These are phyloP conservation scores for Thaumatotibia leucotreta DNA, from an alignment of 1,140 invertebrate genomes.

Conservation along the genomic window DNA sequence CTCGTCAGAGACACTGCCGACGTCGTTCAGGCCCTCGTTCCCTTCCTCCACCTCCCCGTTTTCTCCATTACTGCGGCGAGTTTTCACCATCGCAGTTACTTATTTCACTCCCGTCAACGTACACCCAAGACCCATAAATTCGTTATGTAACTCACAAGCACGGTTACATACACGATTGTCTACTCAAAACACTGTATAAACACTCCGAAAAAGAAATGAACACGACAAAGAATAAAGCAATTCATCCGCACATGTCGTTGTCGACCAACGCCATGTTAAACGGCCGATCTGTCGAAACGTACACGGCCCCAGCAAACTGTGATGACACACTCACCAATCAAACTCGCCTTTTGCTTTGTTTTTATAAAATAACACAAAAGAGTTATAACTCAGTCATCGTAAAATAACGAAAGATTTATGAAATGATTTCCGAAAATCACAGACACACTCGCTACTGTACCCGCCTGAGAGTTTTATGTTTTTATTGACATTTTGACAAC, in stretches of 20 bases:
- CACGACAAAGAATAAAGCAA: conserved; percentile 58
- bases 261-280: conserved; percentile 68
- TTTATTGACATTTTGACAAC: conserved; percentile 61
- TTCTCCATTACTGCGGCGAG: conserved; percentile 73
- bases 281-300: conserved; percentile 34
- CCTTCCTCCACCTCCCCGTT: conserved; percentile 73
- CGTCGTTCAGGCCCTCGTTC: conserved; percentile 68
- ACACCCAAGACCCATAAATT: conserved; percentile 45
- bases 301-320: conserved; percentile 37
- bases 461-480: conserved; percentile 36
- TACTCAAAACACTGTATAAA: conserved; percentile 28
- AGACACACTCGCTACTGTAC: conserved; percentile 38
- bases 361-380: not conserved
- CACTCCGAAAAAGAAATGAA: conserved; percentile 44
- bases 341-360: conserved; percentile 10
- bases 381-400: not conserved
- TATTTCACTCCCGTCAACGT: conserved; percentile 39
- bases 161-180: conserved; percentile 30
- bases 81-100: conserved; percentile 72
- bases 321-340: conserved; percentile 43
- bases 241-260: conserved; percentile 70
- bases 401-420: not conserved
- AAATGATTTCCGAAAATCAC: conserved; percentile 16
- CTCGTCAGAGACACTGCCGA: conserved; percentile 70
- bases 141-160: conserved; percentile 50